Evolutionary conservation across 2,797 vertebrate genomes (phyloP).

Genomic region (Chrysolophus pictus): DNA sequence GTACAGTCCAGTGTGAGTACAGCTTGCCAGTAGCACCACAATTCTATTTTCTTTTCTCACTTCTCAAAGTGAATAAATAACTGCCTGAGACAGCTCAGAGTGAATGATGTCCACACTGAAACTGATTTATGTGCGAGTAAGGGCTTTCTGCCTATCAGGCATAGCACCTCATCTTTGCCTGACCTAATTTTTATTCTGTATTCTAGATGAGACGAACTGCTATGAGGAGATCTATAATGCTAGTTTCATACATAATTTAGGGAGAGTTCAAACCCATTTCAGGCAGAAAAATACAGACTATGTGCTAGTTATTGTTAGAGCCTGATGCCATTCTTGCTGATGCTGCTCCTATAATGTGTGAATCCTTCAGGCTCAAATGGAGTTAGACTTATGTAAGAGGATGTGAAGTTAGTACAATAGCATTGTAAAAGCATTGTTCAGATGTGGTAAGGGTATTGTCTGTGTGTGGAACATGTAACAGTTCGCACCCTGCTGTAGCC

Average conservation of each 20-base stretch:
- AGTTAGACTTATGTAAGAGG: background rate
- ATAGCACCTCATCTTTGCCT: constrained; percentile 54
- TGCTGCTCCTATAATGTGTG: background rate
- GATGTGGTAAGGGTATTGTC: background rate
- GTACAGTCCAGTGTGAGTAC: constrained; percentile 29
- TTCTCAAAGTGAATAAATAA: constrained; percentile 67
- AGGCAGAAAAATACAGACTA: constrained; percentile 49
- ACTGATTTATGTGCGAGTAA: constrained; percentile 60
- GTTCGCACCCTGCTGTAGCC: background rate
- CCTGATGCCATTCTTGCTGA: background rate
- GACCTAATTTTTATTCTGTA: constrained; percentile 69
- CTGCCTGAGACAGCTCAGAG: constrained; percentile 42
- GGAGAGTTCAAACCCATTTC: constrained; percentile 55
- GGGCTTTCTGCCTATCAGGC: constrained; percentile 63
- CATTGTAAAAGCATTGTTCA: background rate
- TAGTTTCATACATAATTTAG: constrained; percentile 72
- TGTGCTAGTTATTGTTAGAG: constrained; percentile 32
- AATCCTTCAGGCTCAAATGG: constrained; percentile 10
- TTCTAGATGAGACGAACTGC: constrained; percentile 62
- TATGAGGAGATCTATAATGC: constrained; percentile 63
- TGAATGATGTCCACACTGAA: constrained; percentile 56
- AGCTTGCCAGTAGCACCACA: constrained; percentile 42
- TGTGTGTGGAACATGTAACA: background rate
- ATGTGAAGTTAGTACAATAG: background rate
- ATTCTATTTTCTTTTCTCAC: constrained; percentile 45